Base-by-base conservation (phyloP, 2,797 vertebrate genomes). In the Echeneis naucrates region DNA sequence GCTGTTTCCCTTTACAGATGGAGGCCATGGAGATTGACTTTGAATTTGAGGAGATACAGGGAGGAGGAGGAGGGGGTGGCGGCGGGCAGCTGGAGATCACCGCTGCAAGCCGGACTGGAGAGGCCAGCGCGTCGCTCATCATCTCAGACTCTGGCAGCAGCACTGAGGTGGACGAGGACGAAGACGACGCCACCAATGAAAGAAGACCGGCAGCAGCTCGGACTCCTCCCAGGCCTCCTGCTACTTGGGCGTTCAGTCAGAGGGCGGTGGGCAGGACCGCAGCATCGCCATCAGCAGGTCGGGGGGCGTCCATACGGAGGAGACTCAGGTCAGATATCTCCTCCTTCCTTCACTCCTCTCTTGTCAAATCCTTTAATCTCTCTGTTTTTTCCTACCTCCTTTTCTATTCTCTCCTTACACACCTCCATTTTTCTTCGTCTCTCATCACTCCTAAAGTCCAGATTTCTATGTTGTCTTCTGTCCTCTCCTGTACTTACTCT, bases 11-110 rank as follows among this genome's bases (percentile, higher is more conserved):
- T 7, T n/a, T 61, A 13, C 75, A 88, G 88, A 92, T 95, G 93
- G 97, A 98, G 87, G 93, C 94, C 30, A 97, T 98, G 96, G 96
- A 98, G 60, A 91, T 95, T 26, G 95, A 97, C 61, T 67, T 94
- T 21, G n/a, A n/a, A n/a, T 91, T 90, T 0, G n/a, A 82, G 0
- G 88, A 61, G 35, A 1, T 87, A 0, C 60, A 19, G 0, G 81
- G 45, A 17, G 44, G 45, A 17, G 47, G 45, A 37, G 45, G n/a
- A n/a, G 47, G 45, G 37, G 45, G n/a, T n/a, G n/a, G 38, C 11
- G 24, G 72, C 16, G 14, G 24, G 11, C 61, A 27, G 27, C 38
- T 21, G 0, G 77, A 37, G 9, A 26, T 13, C 1, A 64, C 44
- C 2, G 51, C 50, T n/a, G 37, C 50, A 19, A 53, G 4, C 16